Percentiles rank a stretch among this genome's conserved stretches.
These are phyloP conservation scores for Contarinia nasturtii DNA, from an alignment of 1,140 invertebrate genomes.

Conservation along the genomic window DNA sequence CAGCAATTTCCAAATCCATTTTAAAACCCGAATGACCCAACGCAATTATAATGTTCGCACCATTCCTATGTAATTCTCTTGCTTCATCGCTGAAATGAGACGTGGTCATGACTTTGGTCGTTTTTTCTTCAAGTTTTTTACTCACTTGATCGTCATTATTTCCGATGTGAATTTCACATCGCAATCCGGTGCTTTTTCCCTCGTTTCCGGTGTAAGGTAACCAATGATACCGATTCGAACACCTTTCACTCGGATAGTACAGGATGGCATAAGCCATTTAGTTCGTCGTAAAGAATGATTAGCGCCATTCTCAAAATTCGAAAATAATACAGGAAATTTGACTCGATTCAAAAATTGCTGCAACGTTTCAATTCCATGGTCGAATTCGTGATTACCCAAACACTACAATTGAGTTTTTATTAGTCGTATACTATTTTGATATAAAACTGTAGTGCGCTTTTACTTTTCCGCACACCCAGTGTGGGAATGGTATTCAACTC, in stretches of 20 bases:
- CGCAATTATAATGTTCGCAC: slow-evolving; percentile 72
- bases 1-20: slow-evolving; percentile 58
- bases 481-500: too few species aligned
- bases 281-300: slow-evolving; percentile 25
- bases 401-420: too few species aligned
- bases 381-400: slow-evolving; percentile 89
- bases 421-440: too few species aligned
- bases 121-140: too few species aligned
- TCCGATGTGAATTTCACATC: slow-evolving; percentile 55
- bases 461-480: too few species aligned
- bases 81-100: slow-evolving; percentile 33
- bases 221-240: slow-evolving; percentile 67
- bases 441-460: too few species aligned
- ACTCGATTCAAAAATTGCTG: slow-evolving; percentile 55
- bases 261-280: slow-evolving; percentile 34
- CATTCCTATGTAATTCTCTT: slow-evolving; percentile 34
- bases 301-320: slow-evolving; percentile 57
- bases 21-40: slow-evolving; percentile 73
- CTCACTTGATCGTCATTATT: slow-evolving; percentile 41
- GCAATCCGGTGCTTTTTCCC: slow-evolving; percentile 37
- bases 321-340: slow-evolving; percentile 50
- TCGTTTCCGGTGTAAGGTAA: slow-evolving; percentile 71
- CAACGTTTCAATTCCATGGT: slow-evolving; percentile 53
- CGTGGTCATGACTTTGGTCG: too few species aligned
- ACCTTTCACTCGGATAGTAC: slow-evolving; percentile 38